Base-by-base conservation (phyloP, 2,888 invertebrate genomes). In the Adineta ricciae region DNA sequence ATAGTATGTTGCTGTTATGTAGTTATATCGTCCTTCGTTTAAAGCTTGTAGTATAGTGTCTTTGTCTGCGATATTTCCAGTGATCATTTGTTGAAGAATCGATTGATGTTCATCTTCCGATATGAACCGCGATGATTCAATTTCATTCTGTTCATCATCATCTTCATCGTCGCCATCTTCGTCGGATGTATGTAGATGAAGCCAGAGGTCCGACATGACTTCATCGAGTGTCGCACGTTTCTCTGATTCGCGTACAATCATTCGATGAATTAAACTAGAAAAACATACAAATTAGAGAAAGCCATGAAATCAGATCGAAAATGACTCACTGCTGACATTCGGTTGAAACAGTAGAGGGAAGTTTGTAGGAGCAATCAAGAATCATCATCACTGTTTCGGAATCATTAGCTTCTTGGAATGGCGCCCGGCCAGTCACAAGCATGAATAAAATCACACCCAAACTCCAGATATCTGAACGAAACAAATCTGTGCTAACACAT, bases 321-420 rank as follows among this genome's bases (percentile, higher is more conserved):
- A 16, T 50, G 14, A 27, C 7, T n/a, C 41, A 78, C 78, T 93
- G 93, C 92, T 94, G 93, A 91, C 98, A 98, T 86, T 93, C 93
- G 84, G 93, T 92, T 21, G 96, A 95, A 87, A 99, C 93, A 91
- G 96, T 94, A 46, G 93, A 91, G 85, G 98, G 97, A 89, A 97
- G 94, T 86, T 94, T 94, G 90, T 97, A 99, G 92, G 96, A 96
- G 92, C 98, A 98, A 91, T 99, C 98, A 95, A 99, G 96, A 87
- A 99, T 99, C 95, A 96, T 97, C 50, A 97, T 98, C 85, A 99
- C 92, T 0, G 99, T 99, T 92, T 99, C 99, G 88, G 96, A 97
- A 91, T 99, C 99, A 91, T 98, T 99, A 50, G 97, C 97, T 92
- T 98, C 98, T 92, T 97, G 97, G 91, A 99, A 99, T 11, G 99